These are phyloP conservation scores for Siniperca undulata DNA, from an alignment of 2,797 vertebrate genomes.

Conservation along the genomic window DNA sequence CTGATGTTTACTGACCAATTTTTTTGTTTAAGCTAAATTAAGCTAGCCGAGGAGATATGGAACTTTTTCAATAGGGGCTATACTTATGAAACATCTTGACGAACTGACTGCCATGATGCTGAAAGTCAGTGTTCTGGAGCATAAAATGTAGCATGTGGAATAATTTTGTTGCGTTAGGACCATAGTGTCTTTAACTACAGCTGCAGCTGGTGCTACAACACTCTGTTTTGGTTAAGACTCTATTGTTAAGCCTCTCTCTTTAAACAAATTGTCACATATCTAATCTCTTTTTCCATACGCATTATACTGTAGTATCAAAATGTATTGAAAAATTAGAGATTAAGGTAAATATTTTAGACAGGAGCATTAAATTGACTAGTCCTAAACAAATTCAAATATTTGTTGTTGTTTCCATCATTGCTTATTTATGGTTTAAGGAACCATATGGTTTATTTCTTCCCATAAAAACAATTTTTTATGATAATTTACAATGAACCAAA, in stretches of 20 bases:
- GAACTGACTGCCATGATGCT: neutral
- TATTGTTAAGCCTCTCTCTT: neutral
- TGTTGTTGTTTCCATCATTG: neutral
- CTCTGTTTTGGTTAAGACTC: neutral
- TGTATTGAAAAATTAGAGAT: neutral
- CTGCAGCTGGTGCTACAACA: neutral
- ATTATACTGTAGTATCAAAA: neutral
- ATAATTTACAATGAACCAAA: slow-evolving; percentile 33
- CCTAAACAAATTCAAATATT: neutral
- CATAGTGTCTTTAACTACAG: neutral
- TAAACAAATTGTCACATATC: neutral
- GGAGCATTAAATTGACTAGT: neutral
- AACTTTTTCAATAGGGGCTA: neutral
- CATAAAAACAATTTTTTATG: slow-evolving; percentile 16
- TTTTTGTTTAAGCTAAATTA: neutral
- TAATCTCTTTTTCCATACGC: neutral
- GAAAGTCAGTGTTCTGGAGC: neutral
- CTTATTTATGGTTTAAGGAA: slow-evolving; percentile 15
- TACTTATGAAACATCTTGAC: neutral
- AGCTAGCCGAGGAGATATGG: neutral
- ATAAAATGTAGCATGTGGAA: neutral
- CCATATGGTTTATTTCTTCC: slow-evolving; percentile 6
- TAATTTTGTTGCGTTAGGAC: neutral
- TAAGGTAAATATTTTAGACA: neutral
- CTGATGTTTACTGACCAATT: neutral